Conservation (phyloP, 2,113 vertebrate genomes). For the Odontophorus gujanensis region DNA sequence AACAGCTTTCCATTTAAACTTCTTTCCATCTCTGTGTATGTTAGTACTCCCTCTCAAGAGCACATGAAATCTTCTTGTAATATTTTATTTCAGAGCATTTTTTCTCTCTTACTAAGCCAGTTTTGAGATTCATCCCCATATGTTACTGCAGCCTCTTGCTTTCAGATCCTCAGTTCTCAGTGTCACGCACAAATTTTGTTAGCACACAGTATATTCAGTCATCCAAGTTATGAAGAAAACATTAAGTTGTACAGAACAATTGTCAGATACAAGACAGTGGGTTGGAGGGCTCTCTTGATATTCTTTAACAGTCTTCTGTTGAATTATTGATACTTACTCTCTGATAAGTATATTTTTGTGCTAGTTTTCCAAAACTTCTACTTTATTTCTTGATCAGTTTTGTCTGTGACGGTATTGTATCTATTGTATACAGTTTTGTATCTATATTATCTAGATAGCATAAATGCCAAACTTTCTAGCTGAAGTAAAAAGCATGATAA, state of each 20-base stretch:
- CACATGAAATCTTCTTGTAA: not conserved
- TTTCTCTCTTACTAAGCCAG: accelerated
- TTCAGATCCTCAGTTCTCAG: not conserved
- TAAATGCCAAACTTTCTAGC: not conserved
- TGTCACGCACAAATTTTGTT: not conserved
- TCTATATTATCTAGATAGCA: no score
- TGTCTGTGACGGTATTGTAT: not conserved
- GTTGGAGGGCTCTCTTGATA: not conserved
- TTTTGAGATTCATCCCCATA: accelerated
- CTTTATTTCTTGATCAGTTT: not conserved
- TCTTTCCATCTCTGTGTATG: not conserved
- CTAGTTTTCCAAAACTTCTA: not conserved
- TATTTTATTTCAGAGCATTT: not conserved
- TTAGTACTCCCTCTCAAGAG: not conserved
- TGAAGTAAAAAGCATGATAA: not conserved
- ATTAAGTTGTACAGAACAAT: not conserved
- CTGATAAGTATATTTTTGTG: not conserved
- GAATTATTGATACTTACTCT: not conserved
- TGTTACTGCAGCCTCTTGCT: not conserved
- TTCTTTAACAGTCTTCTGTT: not conserved
- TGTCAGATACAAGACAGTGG: not conserved
- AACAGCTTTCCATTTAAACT: not conserved
- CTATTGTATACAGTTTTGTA: no score
- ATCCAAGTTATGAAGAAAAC: not conserved
- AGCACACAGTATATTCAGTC: not conserved